phyloP scores from a whole-genome alignment of 1,140 invertebrate species.

The Schmidtea mediterranea region DNA sequence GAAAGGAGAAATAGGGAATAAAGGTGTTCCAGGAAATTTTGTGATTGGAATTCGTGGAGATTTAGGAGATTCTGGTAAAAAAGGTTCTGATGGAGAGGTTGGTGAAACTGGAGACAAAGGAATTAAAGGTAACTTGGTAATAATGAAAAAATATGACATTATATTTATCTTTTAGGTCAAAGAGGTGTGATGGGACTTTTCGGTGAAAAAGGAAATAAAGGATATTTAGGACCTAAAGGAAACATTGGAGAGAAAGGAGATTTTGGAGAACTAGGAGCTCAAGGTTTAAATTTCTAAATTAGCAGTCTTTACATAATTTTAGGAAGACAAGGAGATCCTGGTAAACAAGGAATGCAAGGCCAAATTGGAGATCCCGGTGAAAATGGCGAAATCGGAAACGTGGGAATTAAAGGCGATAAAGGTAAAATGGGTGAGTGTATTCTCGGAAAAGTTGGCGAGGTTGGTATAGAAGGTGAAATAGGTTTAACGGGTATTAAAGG shows the following conservation, averaged over 20 bases:
- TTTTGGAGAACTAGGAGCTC: background rate
- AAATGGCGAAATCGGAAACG: background rate
- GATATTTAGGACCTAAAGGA: background rate
- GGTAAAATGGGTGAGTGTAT: background rate
- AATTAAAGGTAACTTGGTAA: too few relatives aligned
- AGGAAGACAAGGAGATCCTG: background rate
- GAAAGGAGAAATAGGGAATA: background rate
- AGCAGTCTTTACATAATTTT: too few relatives aligned
- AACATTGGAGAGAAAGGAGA: background rate
- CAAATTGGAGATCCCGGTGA: background rate
- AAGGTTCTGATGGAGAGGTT: background rate
- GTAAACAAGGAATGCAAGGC: background rate
- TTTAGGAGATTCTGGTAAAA: background rate
- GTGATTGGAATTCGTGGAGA: background rate
- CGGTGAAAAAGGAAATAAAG: background rate
- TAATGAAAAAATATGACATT: too few relatives aligned
- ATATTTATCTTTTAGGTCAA: too few relatives aligned
- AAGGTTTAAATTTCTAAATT: too few relatives aligned
- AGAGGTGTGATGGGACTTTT: background rate
- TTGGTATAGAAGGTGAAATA: background rate
- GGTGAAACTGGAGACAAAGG: slow-evolving; percentile 1
- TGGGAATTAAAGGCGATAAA: background rate
- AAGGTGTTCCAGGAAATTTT: background rate
- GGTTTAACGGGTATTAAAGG: background rate
- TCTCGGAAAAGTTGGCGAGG: background rate